Conservation (phyloP, 1,140 invertebrate genomes). For the Danaus plexippus region DNA sequence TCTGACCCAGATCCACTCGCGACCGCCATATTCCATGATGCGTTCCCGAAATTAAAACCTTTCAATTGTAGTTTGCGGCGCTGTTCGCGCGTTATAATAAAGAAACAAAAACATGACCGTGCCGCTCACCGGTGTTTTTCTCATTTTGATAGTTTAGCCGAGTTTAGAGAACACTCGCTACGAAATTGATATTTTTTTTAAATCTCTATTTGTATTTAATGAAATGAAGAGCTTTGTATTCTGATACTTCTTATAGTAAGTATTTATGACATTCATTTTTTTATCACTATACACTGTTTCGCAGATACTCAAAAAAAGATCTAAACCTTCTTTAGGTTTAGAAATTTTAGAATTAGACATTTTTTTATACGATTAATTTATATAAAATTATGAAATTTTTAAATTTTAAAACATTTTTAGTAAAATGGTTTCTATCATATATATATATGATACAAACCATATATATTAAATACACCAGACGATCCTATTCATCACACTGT, state of each 20-base stretch:
- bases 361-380: too few relatives aligned
- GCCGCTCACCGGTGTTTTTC: slow-evolving; percentile 18
- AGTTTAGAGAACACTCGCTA: slow-evolving; percentile 18
- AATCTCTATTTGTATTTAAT: slow-evolving; percentile 6
- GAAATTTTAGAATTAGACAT: too few relatives aligned
- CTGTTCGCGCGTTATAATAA: slow-evolving; percentile 31
- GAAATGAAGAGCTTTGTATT: slow-evolving; percentile 7
- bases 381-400: too few relatives aligned
- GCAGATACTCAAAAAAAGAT: too few relatives aligned
- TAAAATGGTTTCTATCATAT: too few relatives aligned
- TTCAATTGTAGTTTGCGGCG: slow-evolving; percentile 36
- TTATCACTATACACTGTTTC: too few relatives aligned
- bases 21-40: slow-evolving; percentile 34
- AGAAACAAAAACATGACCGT: slow-evolving; percentile 26
- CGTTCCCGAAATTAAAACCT: slow-evolving; percentile 43
- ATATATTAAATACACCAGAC: too few relatives aligned
- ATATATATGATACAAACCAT: too few relatives aligned
- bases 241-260: background rate
- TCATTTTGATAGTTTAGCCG: slow-evolving; percentile 24
- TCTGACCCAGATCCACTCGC: slow-evolving; percentile 39
- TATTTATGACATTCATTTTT: too few relatives aligned
- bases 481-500: too few relatives aligned
- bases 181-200: slow-evolving; percentile 10
- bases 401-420: too few relatives aligned
- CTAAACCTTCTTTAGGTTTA: too few relatives aligned